phyloP scores from a whole-genome alignment of 1,140 invertebrate genomes.

The Trigoniulus corallinus region DNA sequence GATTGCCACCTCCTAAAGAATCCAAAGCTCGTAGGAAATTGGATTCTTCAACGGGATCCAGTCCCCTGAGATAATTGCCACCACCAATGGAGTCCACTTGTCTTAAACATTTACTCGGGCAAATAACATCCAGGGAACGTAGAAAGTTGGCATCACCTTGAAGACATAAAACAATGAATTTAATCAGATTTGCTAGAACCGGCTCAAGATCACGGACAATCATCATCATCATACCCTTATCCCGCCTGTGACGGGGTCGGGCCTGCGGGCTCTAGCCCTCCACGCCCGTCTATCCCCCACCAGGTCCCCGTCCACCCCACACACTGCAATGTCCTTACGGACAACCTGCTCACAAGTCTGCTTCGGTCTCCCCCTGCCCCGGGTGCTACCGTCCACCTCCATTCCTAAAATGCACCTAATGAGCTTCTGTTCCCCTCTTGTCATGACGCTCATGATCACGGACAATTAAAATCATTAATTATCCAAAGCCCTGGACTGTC shows the following conservation, averaged over 20 bases:
- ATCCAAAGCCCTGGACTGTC: too few relatives aligned
- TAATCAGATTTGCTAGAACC: neutral
- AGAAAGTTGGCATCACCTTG: neutral
- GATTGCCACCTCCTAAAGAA: conserved; percentile 8
- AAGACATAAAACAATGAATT: neutral
- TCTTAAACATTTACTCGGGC: conserved; percentile 17
- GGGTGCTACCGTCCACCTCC: too few relatives aligned
- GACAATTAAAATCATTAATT: too few relatives aligned
- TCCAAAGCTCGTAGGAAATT: conserved; percentile 29
- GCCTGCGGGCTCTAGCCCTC: neutral
- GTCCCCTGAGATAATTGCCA: conserved; percentile 28
- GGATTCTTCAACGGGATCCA: conserved; percentile 23
- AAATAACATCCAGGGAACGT: neutral
- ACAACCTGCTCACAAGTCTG: neutral
- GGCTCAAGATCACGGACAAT: neutral
- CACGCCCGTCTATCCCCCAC: neutral
- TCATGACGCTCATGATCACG: too few relatives aligned
- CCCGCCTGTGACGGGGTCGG: neutral
- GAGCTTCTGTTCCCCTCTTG: too few relatives aligned
- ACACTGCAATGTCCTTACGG: neutral
- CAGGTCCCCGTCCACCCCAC: neutral
- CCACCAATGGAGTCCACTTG: conserved; percentile 28
- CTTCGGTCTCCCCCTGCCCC: too few relatives aligned
- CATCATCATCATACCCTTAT: neutral
- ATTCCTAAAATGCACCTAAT: too few relatives aligned